phyloP scores from a whole-genome alignment of 2,888 invertebrate genomes.

The Spicauda simplicius region DNA sequence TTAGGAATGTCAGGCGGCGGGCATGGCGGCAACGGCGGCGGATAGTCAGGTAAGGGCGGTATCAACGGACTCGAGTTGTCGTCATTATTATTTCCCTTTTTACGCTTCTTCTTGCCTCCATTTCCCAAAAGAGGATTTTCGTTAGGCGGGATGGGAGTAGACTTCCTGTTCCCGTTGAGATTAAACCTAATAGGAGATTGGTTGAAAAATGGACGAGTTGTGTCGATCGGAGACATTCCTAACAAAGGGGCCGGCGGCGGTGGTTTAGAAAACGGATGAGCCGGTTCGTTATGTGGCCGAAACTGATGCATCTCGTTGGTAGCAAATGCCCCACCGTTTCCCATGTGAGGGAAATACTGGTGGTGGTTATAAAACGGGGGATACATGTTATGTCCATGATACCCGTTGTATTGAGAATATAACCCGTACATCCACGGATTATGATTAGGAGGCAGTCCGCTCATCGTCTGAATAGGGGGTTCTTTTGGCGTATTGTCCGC shows the following conservation, averaged over 20 bases:
- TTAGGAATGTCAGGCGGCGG: conserved; percentile 76
- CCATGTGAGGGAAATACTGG: conserved; percentile 74
- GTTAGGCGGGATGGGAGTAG: conserved; percentile 66
- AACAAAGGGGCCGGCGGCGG: conserved; percentile 67
- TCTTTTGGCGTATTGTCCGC: conserved; percentile 73
- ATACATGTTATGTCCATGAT: conserved; percentile 73
- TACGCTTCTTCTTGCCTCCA: conserved; percentile 90
- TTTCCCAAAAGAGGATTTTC: conserved; percentile 75
- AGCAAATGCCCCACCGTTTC: conserved; percentile 56
- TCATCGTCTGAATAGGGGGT: conserved; percentile 77
- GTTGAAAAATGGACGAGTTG: conserved; percentile 72
- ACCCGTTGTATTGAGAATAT: conserved; percentile 71
- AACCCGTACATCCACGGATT: conserved; percentile 77
- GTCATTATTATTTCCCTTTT: conserved; percentile 86
- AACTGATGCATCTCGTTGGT: conserved; percentile 61
- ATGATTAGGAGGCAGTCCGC: conserved; percentile 70
- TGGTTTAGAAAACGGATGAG: conserved; percentile 65
- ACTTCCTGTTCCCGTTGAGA: conserved; percentile 70
- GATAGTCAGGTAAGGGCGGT: conserved; percentile 85
- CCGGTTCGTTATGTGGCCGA: conserved; percentile 62
- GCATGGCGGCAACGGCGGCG: conserved; percentile 81
- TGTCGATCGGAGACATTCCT: conserved; percentile 76
- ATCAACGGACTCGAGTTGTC: conserved; percentile 54
- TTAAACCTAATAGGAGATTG: conserved; percentile 80
- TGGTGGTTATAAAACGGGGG: conserved; percentile 80